These are phyloP conservation scores for Pyrrhosoma nymphula DNA, from an alignment of 2,888 invertebrate genomes.

Conservation along the genomic window DNA sequence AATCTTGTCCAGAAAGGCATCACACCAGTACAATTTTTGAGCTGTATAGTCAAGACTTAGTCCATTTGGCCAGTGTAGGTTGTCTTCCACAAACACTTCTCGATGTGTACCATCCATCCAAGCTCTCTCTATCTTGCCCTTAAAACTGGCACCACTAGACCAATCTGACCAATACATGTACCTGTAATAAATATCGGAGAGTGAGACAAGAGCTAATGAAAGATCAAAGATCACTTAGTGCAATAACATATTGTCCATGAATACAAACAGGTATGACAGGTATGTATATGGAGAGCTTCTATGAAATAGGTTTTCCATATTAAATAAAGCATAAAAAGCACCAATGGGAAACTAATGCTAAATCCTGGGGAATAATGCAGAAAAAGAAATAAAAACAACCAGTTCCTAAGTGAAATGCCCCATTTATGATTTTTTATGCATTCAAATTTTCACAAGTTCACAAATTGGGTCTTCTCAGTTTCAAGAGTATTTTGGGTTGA, in stretches of 20 bases:
- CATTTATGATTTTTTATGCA: too few relatives aligned
- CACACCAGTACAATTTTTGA: constrained; percentile 85
- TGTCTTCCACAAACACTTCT: constrained; percentile 79
- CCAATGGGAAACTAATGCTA: too few relatives aligned
- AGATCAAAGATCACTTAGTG: background rate
- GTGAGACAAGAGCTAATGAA: too few relatives aligned
- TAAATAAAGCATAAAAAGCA: too few relatives aligned
- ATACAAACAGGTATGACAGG: background rate
- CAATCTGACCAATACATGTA: constrained; percentile 90
- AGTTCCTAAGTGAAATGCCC: background rate
- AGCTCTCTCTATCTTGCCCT: constrained; percentile 84
- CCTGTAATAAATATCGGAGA: constrained; percentile 74
- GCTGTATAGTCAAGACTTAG: constrained; percentile 83
- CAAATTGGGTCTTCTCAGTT: too few relatives aligned
- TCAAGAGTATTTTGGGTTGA: too few relatives aligned
- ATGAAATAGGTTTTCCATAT: background rate
- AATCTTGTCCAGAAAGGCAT: constrained; percentile 84
- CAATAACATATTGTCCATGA: background rate
- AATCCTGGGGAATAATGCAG: too few relatives aligned
- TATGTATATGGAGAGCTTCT: background rate
- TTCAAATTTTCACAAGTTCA: too few relatives aligned
- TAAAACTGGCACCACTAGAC: constrained; percentile 77
- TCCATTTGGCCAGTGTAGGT: constrained; percentile 88
- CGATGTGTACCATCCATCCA: constrained; percentile 87
- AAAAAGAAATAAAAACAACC: background rate